phyloP scores from a whole-genome alignment of 2,888 invertebrate species.

The Coleophora deauratella region DNA sequence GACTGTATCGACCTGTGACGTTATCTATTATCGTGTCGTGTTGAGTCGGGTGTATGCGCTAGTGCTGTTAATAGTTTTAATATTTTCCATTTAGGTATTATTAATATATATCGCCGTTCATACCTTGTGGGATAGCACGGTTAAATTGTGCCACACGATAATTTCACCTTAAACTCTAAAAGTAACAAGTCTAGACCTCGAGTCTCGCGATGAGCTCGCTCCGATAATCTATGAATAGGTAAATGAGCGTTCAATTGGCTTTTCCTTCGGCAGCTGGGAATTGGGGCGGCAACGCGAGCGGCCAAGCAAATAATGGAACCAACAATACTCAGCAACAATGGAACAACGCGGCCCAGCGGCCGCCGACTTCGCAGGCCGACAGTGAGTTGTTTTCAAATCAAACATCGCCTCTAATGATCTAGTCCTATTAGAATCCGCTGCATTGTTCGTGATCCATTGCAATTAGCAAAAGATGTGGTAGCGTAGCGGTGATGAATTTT shows the following conservation, averaged over 20 bases:
- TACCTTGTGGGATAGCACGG: no score
- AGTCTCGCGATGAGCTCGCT: background rate
- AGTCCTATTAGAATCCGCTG: conserved; percentile 25
- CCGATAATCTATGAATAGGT: background rate
- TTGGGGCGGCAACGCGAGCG: conserved; percentile 65
- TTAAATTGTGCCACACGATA: no score
- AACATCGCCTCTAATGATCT: conserved; percentile 24
- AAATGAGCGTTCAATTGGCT: conserved; percentile 8
- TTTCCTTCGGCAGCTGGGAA: conserved; percentile 56
- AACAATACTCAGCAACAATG: conserved; percentile 70
- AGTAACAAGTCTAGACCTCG: no score
- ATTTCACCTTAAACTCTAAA: no score
- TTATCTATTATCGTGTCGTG: no score
- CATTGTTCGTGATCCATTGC: conserved; percentile 13
- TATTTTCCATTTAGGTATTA: no score
- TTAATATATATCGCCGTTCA: no score
- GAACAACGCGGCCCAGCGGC: conserved; percentile 65
- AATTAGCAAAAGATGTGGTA: conserved; percentile 8
- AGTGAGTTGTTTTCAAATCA: conserved; percentile 46
- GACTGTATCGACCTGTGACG: no score
- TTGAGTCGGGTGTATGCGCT: no score
- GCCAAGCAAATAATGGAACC: conserved; percentile 58
- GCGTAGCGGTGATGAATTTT: background rate
- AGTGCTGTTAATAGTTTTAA: no score
- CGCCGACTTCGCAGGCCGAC: conserved; percentile 69